phyloP scores from a whole-genome alignment of 2,113 vertebrate genomes.

The Panurus biarmicus region DNA sequence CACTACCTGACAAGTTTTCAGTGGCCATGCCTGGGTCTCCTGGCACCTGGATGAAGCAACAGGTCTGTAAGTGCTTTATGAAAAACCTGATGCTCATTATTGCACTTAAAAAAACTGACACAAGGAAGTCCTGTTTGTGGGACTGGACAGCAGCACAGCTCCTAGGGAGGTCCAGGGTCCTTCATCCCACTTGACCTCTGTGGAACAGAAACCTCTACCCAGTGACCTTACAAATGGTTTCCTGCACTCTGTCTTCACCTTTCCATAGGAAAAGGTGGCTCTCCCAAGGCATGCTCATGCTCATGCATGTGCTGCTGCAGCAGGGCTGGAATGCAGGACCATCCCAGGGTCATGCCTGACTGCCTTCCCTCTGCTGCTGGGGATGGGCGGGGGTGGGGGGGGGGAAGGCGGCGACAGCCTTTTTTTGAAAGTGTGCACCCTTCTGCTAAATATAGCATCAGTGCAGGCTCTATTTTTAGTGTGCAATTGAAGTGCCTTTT shows the following conservation, averaged over 20 bases:
- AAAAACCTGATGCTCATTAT: not conserved
- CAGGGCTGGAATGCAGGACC: not conserved
- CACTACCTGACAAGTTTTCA: not conserved
- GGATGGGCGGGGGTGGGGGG: too few relatives aligned
- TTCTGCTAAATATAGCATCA: not conserved
- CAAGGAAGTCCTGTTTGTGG: not conserved
- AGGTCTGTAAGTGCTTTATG: not conserved
- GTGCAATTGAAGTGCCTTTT: not conserved
- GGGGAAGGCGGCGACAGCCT: not conserved
- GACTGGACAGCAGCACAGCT: not conserved
- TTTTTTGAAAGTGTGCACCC: not conserved
- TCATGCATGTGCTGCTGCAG: not conserved
- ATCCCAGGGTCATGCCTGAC: not conserved
- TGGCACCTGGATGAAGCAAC: not conserved
- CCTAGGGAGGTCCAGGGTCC: not conserved
- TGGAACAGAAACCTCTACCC: not conserved
- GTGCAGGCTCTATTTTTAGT: not conserved
- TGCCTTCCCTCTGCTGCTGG: not conserved
- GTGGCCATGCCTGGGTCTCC: not conserved
- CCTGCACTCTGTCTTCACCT: not conserved
- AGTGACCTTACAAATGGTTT: not conserved
- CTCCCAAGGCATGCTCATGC: fast-evolving
- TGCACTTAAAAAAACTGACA: not conserved
- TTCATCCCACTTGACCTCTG: not conserved
- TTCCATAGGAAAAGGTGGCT: fast-evolving